A percentile compares a stretch with the other conserved stretches of the same genome.
These are phyloP conservation scores for Tenualosa ilisha DNA, from an alignment of 2,797 vertebrate species.

Conservation along the genomic window DNA sequence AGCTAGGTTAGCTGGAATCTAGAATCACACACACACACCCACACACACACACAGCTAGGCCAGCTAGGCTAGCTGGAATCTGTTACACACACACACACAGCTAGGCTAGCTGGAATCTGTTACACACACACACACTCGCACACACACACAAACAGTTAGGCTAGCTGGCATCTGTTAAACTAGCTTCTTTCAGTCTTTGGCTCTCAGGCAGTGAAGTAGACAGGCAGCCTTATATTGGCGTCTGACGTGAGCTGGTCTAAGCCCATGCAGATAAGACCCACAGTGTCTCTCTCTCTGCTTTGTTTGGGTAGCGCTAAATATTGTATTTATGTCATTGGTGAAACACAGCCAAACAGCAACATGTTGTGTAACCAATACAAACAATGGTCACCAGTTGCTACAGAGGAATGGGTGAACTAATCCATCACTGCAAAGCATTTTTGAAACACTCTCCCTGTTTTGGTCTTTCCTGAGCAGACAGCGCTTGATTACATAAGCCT, in stretches of 20 bases:
- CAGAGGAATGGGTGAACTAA: neutral
- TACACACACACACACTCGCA: no score
- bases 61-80: no score
- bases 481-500: neutral
- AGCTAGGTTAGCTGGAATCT: no score
- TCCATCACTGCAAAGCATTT: neutral
- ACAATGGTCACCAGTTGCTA: neutral
- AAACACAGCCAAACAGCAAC: neutral
- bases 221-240: neutral
- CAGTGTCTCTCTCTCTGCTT: neutral
- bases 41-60: no score
- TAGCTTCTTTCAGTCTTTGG: neutral
- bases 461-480: neutral
- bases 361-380: neutral
- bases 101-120: no score
- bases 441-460: neutral
- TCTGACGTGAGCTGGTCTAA: slow-evolving; percentile 7
- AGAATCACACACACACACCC: no score
- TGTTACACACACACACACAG: no score
- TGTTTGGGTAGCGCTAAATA: neutral
- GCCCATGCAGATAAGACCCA: neutral
- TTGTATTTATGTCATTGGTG: neutral
- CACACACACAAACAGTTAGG: no score
- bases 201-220: neutral
- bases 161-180: no score